Percentiles rank a stretch among this genome's conserved stretches.
These are phyloP conservation scores for Luffia ferchaultella DNA, from an alignment of 2,888 invertebrate species.

Conservation along the genomic window DNA sequence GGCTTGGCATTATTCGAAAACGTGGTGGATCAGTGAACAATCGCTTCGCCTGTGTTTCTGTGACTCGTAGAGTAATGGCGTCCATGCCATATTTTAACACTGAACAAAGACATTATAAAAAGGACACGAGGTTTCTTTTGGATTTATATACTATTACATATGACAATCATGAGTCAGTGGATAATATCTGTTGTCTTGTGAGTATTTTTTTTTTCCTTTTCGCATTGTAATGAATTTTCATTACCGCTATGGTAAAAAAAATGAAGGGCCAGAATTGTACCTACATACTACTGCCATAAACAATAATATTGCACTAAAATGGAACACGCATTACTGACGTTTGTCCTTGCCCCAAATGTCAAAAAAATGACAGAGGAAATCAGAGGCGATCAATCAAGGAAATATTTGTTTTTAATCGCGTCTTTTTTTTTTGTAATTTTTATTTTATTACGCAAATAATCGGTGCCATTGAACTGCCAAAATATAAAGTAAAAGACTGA, in stretches of 20 bases:
- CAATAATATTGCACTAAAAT: no score
- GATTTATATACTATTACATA: conserved; percentile 89
- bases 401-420: no score
- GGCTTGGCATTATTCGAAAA: conserved; percentile 34
- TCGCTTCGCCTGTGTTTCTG: conserved; percentile 17
- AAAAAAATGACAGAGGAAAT: no score
- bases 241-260: neutral
- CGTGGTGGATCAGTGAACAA: conserved; percentile 21
- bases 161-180: conserved; percentile 80
- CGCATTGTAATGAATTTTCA: neutral
- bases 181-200: conserved; percentile 73
- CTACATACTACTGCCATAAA: conserved; percentile 23
- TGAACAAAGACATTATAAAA: conserved; percentile 82
- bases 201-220: conserved; percentile 30
- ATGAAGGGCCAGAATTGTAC: neutral
- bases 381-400: no score
- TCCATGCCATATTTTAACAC: conserved; percentile 62
- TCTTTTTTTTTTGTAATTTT: no score
- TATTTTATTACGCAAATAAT: no score
- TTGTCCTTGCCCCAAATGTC: conserved; percentile 63
- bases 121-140: conserved; percentile 82
- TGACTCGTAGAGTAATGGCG: conserved; percentile 35
- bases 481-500: no score
- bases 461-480: no score
- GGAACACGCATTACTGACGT: no score